Percentiles rank a stretch among this genome's conserved stretches.
Evolutionary conservation across 2,797 vertebrate genomes (phyloP).

Genomic region (Sebastes iracundus): DNA sequence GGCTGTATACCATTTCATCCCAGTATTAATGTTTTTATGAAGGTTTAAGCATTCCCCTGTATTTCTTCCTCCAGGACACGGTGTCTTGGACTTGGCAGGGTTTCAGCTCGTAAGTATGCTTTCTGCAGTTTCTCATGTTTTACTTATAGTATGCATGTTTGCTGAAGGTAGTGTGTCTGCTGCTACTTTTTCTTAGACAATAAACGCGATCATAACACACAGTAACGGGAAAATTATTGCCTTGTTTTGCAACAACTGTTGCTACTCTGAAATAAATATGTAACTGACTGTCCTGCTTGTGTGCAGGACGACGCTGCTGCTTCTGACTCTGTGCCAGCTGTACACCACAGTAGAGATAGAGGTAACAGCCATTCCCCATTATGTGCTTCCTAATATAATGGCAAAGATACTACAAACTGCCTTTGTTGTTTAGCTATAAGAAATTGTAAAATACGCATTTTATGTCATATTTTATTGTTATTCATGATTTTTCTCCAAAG

Average conservation of each 20-base stretch:
- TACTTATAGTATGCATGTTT: background rate
- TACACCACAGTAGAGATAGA: constrained; percentile 95
- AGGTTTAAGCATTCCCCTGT: background rate
- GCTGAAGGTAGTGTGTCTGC: background rate
- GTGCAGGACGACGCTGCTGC: constrained; percentile 85
- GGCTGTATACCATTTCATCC: no score
- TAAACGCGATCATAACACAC: background rate
- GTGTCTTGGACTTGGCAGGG: constrained; percentile 99
- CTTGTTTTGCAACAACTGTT: background rate
- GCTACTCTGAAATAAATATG: background rate
- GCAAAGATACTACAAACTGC: background rate
- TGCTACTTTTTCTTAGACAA: background rate
- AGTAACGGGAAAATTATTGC: background rate
- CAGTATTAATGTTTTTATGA: background rate
- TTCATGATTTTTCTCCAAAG: background rate
- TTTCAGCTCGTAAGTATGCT: constrained; percentile 88
- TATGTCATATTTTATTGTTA: background rate
- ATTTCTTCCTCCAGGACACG: constrained; percentile 85
- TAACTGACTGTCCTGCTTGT: background rate
- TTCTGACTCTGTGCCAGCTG: constrained; percentile 91
- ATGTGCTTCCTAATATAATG: background rate
- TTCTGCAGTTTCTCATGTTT: background rate
- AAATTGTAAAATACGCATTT: background rate
- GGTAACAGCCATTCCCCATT: constrained; percentile 77
- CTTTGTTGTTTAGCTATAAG: background rate